Conservation (phyloP, 2,888 invertebrate species). For the Temnothorax rugatulus region DNA sequence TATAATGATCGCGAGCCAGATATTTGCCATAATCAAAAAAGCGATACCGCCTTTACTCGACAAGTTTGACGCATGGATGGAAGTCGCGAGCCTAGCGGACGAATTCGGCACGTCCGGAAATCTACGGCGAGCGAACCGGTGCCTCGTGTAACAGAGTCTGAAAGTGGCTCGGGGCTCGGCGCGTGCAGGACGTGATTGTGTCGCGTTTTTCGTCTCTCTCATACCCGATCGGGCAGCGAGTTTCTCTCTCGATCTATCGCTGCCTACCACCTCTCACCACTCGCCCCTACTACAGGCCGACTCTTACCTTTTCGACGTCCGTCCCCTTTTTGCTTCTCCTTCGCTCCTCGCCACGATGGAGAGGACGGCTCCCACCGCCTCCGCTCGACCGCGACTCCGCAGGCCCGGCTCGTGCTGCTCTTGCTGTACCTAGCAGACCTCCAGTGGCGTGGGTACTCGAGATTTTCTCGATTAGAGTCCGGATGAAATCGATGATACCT, state of each 20-base stretch:
- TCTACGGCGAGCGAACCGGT: slow-evolving; percentile 48
- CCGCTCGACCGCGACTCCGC: slow-evolving; percentile 80
- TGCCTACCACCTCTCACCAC: slow-evolving; percentile 68
- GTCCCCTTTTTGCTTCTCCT: slow-evolving; percentile 68
- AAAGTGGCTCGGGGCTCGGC: slow-evolving; percentile 84
- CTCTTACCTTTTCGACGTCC: slow-evolving; percentile 73
- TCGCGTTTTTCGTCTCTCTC: slow-evolving; percentile 73
- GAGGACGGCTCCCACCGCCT: slow-evolving; percentile 84
- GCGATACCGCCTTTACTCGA: neutral
- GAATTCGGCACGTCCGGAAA: slow-evolving; percentile 51
- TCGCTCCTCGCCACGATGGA: slow-evolving; percentile 73
- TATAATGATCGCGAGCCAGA: neutral
- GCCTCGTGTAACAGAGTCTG: slow-evolving; percentile 83
- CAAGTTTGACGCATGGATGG: neutral
- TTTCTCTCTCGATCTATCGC: slow-evolving; percentile 53
- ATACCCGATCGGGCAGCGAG: slow-evolving; percentile 26
- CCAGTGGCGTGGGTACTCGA: slow-evolving; percentile 80
- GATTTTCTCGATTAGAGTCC: slow-evolving; percentile 33
- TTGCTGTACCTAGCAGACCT: slow-evolving; percentile 81
- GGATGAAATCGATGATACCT: neutral
- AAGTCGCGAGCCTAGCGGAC: neutral
- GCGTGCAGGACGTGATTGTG: slow-evolving; percentile 86
- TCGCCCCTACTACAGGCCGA: slow-evolving; percentile 71
- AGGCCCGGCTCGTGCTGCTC: slow-evolving; percentile 80
- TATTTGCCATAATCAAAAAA: neutral